Evolutionary conservation across 2,888 invertebrate genomes (phyloP), one percentile per base, ranked within the genome.

Genomic region (Zonitis immaculata): DNA sequence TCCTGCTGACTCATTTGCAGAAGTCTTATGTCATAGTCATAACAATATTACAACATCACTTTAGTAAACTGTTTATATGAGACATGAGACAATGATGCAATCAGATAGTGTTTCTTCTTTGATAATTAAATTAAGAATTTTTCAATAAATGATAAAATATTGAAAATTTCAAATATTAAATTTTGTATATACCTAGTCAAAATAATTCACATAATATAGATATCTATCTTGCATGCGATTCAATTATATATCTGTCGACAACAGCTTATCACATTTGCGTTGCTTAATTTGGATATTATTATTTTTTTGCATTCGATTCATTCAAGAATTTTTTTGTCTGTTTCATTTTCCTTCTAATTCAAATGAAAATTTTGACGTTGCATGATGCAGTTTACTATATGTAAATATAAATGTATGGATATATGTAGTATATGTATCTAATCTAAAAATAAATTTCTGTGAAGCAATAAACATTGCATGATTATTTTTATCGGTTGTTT

Each of bases 381-480:
- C 35, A 35, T 35, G 35, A 7, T 35, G 35, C 35, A 35, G 16
- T 35, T 35, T n/a, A 35, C 16, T 16, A 35, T 35, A 32, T 32
- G 12, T 32, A 32, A 12, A 32, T 32, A 32, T 14, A 32, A 32
- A n/a, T n/a, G 16, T 16, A 14, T 35, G 8, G 35, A 16, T 35
- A 30, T 4, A 11, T 30, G 12, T 12, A 2, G n/a, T 12, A 3
- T 30, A 25, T 42, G 26, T 47, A 35, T 48, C 26, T 26, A 48
- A 22, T n/a, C 54, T 52, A 59, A 53, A 57, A 54, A 57, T 56
- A 59, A 48, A 11, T 44, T 56, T 59, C 59, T 35, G 26, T 43
- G 54, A 53, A 58, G 39, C 16, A 46, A 39, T 56, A 50, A 49
- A 54, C 45, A 52, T 56, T 54, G 58, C 59, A 57, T 59, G 56